These are phyloP conservation scores for Rhinolophus ferrumequinum DNA, from an alignment of 2,113 vertebrate species.

Conservation along the genomic window DNA sequence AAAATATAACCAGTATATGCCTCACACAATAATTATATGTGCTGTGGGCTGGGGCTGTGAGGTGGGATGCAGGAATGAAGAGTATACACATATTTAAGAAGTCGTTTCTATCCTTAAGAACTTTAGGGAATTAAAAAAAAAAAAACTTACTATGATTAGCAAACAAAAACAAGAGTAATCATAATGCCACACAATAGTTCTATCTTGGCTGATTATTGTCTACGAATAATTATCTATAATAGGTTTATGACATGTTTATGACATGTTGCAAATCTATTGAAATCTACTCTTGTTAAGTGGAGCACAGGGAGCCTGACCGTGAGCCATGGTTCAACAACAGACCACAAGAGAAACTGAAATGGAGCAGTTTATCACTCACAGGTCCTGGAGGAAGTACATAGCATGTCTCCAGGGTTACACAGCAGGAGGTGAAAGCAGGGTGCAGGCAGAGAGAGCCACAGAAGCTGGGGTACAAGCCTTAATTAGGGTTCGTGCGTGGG, in stretches of 20 bases:
- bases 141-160: background rate
- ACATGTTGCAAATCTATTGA: background rate
- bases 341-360: background rate
- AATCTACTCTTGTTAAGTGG: background rate
- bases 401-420: background rate
- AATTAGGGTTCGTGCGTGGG: background rate
- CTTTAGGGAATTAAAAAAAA: background rate
- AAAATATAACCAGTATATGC: background rate
- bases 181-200: background rate
- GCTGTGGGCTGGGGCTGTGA: background rate
- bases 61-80: background rate
- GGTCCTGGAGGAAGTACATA: background rate
- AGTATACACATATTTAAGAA: background rate
- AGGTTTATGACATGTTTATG: background rate
- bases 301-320: too few relatives aligned
- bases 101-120: background rate
- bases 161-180: background rate
- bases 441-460: background rate
- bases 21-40: background rate
- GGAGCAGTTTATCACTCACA: background rate
- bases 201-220: background rate
- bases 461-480: background rate
- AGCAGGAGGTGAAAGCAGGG: background rate
- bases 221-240: background rate
- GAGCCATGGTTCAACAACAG: background rate